Conservation (phyloP, 2,113 vertebrate genomes). For the Myxocyprinus asiaticus region DNA sequence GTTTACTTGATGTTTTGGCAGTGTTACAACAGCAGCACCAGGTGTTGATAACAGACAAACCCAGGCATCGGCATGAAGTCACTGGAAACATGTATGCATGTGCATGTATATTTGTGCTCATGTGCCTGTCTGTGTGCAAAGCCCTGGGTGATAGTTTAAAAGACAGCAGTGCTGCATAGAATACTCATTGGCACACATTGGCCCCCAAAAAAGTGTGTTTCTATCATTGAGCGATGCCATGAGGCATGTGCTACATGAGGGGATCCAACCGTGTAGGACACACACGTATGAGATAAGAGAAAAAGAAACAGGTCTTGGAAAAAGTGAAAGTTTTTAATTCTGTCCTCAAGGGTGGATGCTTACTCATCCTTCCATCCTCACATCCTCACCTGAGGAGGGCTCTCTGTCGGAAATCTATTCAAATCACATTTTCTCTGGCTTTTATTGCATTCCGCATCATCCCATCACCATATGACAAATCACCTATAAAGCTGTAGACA, state of each 20-base stretch:
- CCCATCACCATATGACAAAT: slow-evolving; percentile 80
- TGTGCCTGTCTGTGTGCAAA: slow-evolving; percentile 48
- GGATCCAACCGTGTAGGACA: slow-evolving; percentile 66
- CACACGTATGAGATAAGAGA: slow-evolving; percentile 63
- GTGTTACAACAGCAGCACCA: slow-evolving; percentile 17
- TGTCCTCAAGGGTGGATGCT: slow-evolving; percentile 71
- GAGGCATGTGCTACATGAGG: slow-evolving; percentile 63
- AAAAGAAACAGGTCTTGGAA: slow-evolving; percentile 67
- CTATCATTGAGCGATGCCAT: slow-evolving; percentile 61
- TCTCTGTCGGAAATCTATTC: slow-evolving; percentile 80
- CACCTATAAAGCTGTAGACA: slow-evolving; percentile 72
- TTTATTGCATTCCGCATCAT: slow-evolving; percentile 81
- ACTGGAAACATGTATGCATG: neutral
- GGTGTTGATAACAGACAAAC: slow-evolving; percentile 29
- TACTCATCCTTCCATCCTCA: slow-evolving; percentile 69
- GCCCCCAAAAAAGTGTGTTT: slow-evolving; percentile 47
- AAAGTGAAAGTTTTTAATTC: slow-evolving; percentile 81
- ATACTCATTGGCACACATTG: slow-evolving; percentile 43
- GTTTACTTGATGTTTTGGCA: slow-evolving; percentile 35
- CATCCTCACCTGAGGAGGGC: slow-evolving; percentile 67
- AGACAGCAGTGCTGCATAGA: slow-evolving; percentile 36
- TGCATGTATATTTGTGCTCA: neutral
- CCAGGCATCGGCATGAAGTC: neutral
- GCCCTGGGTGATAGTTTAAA: slow-evolving; percentile 46
- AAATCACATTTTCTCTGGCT: slow-evolving; percentile 79